Evolutionary conservation across 92 coral and sea anemone species (phyloP), one percentile per base, ranked within the genome.

Genomic region (Epizoanthus fatuus): DNA sequence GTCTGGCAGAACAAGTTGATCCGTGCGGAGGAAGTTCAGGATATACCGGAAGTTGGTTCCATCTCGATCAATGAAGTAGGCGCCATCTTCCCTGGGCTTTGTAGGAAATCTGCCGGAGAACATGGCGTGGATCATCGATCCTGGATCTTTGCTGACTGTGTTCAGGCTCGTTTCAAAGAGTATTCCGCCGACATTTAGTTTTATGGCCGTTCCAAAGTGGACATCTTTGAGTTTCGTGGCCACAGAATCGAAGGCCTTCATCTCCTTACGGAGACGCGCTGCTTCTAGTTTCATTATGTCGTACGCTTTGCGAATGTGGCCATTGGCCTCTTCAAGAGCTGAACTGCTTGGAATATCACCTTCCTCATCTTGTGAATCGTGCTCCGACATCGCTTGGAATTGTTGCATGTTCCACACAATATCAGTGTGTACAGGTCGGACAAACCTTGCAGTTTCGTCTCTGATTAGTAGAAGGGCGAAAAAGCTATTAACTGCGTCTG

Each of bases 31-130:
- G 68, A 84, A 88, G 17, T 91, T 91, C 47, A 91, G 73, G 49
- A 91, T 88, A 81, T 45, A 88, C 80, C 94, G 88, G 86, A 91
- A 91, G 79, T 87, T 86, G 7, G 91, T 91, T 6, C 94, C 94
- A 72, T 87, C 91, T 39, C 94, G 91, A 71, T 91, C 94, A 9
- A 91, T 86, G 51, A 91, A 91, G 72, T 82, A 91, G 40, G 86
- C 63, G 47, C 94, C 91, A 22, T 87, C 94, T 56, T 91, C 89
- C n/a, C 73, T 72, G 8, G 94, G 84, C 51, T 87, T 63, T 1
- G 90, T 80, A 71, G 83, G 89, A 72, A 91, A 91, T 54, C 89
- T 56, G 3, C 77, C 86, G 3, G 94, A 90, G 42, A 90, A 77
- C 86, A 85, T 85, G 52, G 86, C 86, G 15, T 69, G 78, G 20